These are phyloP conservation scores for Delphinus delphis DNA, from an alignment of 2,113 vertebrate species.

Conservation along the genomic window DNA sequence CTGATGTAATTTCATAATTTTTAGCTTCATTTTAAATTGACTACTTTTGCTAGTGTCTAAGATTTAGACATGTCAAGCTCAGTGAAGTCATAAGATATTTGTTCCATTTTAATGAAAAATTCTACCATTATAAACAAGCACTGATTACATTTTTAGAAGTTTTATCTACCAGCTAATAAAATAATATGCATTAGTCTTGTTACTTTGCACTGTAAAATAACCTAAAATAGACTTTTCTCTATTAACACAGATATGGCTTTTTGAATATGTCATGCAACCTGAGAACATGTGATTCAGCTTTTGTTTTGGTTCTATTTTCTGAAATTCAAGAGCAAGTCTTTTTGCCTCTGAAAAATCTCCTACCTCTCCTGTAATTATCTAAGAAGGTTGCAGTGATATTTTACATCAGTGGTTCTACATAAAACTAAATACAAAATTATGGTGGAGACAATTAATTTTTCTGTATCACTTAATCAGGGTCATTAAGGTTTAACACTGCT, in stretches of 20 bases:
- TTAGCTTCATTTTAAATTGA: neutral
- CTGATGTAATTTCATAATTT: neutral
- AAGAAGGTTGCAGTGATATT: neutral
- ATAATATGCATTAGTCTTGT: neutral
- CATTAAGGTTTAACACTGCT: neutral
- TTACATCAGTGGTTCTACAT: neutral
- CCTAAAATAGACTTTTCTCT: neutral
- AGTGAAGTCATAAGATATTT: neutral
- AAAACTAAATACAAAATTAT: constrained; percentile 6
- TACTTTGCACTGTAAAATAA: neutral
- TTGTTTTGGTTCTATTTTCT: neutral
- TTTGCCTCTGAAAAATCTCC: neutral
- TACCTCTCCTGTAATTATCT: constrained; percentile 49
- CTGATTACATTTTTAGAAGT: neutral
- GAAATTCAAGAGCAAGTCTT: neutral
- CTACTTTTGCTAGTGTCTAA: neutral
- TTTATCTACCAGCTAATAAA: neutral
- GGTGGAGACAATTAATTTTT: neutral
- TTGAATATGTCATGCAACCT: neutral
- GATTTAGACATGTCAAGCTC: neutral
- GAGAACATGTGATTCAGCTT: neutral
- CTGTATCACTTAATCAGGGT: neutral
- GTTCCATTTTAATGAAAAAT: neutral
- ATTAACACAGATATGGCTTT: neutral
- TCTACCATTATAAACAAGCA: neutral